Conservation (phyloP, 1,140 invertebrate genomes). For the Phthorimaea operculella region DNA sequence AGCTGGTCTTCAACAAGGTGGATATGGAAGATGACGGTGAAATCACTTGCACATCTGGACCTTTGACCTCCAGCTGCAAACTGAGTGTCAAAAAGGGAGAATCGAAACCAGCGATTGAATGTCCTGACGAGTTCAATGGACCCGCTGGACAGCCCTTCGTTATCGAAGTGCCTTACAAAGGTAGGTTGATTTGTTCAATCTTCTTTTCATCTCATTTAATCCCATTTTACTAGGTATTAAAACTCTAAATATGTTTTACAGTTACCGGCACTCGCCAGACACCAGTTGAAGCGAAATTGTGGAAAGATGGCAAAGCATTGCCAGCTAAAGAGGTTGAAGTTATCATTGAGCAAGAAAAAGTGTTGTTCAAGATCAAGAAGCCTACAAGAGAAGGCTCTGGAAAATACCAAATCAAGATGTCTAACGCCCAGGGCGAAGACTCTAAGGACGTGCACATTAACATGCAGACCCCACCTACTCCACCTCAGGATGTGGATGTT, state of each 20-base stretch:
- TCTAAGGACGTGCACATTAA: slow-evolving; percentile 84
- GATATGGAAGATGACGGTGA: slow-evolving; percentile 87
- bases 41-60: slow-evolving; percentile 85
- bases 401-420: slow-evolving; percentile 86
- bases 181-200: slow-evolving; percentile 61
- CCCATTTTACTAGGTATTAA: no score
- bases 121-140: slow-evolving; percentile 83
- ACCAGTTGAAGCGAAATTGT: slow-evolving; percentile 86
- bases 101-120: slow-evolving; percentile 82
- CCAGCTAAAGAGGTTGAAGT: slow-evolving; percentile 89
- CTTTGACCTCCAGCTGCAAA: slow-evolving; percentile 82
- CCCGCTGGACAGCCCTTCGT: slow-evolving; percentile 82
- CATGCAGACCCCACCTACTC: slow-evolving; percentile 88
- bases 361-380: slow-evolving; percentile 91
- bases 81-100: slow-evolving; percentile 87
- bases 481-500: slow-evolving; percentile 91
- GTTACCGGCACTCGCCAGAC: slow-evolving; percentile 88
- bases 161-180: slow-evolving; percentile 91
- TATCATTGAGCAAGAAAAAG: slow-evolving; percentile 88
- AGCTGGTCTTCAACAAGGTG: slow-evolving; percentile 85
- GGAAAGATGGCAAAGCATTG: slow-evolving; percentile 89
- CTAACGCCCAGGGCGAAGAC: slow-evolving; percentile 89
- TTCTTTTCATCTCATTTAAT: background rate
- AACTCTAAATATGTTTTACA: slow-evolving; percentile 33
- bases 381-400: slow-evolving; percentile 83